Evolutionary conservation across 92 coral and sea anemone genomes (phyloP).

Genomic region (Phymanthus crucifer): DNA sequence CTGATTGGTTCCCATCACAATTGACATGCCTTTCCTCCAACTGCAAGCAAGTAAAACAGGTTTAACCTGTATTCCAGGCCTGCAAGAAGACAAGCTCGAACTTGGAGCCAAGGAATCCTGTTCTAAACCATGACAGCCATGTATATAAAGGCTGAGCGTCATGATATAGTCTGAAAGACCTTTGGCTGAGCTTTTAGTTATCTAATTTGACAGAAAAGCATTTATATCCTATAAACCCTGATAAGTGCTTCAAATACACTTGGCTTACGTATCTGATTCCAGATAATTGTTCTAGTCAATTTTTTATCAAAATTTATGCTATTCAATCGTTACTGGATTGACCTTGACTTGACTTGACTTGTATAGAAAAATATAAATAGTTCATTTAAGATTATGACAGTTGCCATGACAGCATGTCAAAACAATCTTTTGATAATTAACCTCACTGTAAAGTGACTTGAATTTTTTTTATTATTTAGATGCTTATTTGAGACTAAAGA

Average conservation of each 20-base stretch:
- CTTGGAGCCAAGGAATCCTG: not conserved
- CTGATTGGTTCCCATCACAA: not conserved
- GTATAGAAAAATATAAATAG: not conserved
- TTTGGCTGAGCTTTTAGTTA: not conserved
- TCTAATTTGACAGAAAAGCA: not conserved
- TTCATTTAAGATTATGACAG: slow-evolving; percentile 9
- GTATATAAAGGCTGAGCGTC: not conserved
- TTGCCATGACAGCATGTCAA: slow-evolving; percentile 4
- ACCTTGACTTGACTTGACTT: slow-evolving; percentile 7
- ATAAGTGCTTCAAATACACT: not conserved
- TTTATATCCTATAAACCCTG: not conserved
- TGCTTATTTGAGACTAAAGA: not conserved
- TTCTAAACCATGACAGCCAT: not conserved
- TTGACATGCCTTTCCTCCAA: not conserved
- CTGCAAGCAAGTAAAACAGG: not conserved
- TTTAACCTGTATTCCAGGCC: not conserved
- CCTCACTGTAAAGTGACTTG: not conserved
- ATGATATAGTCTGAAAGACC: not conserved
- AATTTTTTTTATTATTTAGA: not conserved
- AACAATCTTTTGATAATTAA: slow-evolving; percentile 1
- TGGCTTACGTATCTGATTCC: not conserved
- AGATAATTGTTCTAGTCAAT: not conserved
- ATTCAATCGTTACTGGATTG: not conserved
- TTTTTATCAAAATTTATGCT: slow-evolving; percentile 3
- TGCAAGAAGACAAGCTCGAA: not conserved